Base-by-base conservation (phyloP, 1,140 invertebrate genomes). In the Anoplolepis gracilipes region DNA sequence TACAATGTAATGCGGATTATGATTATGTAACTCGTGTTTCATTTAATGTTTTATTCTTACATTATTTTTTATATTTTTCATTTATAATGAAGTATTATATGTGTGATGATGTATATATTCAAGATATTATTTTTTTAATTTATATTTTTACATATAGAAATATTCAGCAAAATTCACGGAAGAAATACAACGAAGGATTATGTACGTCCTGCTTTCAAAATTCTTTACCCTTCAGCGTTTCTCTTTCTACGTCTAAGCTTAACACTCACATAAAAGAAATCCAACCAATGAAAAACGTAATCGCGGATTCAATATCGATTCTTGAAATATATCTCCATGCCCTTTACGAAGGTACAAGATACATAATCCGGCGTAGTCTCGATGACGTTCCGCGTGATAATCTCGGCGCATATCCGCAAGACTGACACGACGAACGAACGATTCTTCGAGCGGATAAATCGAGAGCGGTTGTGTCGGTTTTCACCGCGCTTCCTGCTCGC, bases 351-450 rank as follows among this genome's bases (percentile, higher is more conserved):
- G 33, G 36, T 19, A 19, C 42, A 36, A n/a, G 64, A 36, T 42
- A 82, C 53, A 57, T n/a, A 72, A 57, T 25, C 19, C 49, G 22
- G 22, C 77, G 77, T 19, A 36, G 25, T 46, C 59, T 59, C 53
- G 65, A 81, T 81, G 78, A 82, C 67, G 53, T 82, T 73, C 67
- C 67, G 75, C 62, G 87, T 61, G 72, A 93, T 93, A 94, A 93
- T 93, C 93, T 28, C 88, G 90, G 67, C 75, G 84, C 88, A 86
- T 90, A 88, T 82, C 76, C 90, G 88, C 77, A 85, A 89, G 77
- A 91, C 85, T 86, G 87, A 89, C 61, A 67, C 84, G 49, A 75
- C 36, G 39, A 59, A 69, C 28, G 84, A 42, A 62, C 81, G 86
- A 86, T 88, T 82, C 76, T 67, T 49, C 57, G 64, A 55, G 76